phyloP scores from a whole-genome alignment of 2,888 invertebrate species.

The Lycaena phlaeas region DNA sequence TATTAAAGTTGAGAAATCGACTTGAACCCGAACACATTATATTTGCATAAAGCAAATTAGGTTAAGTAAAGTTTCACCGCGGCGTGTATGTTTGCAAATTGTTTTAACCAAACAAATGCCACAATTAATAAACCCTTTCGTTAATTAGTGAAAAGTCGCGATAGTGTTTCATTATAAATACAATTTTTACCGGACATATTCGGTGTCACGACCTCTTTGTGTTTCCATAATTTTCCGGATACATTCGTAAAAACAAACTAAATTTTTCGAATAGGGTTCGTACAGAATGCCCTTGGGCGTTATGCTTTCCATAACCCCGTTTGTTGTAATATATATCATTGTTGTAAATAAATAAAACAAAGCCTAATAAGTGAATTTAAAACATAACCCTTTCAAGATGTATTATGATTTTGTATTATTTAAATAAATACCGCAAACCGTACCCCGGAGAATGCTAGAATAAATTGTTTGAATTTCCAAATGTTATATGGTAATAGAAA shows the following conservation, averaged over 20 bases:
- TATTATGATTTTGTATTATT: slow-evolving; percentile 7
- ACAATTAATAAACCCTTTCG: slow-evolving; percentile 1
- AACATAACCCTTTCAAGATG: background rate
- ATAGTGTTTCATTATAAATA: background rate
- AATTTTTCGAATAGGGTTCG: slow-evolving; percentile 3
- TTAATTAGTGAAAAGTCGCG: background rate
- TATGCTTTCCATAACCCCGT: slow-evolving; percentile 1
- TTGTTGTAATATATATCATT: slow-evolving; percentile 3
- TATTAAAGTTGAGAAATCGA: no score
- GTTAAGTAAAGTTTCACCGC: background rate
- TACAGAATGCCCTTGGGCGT: slow-evolving; percentile 1
- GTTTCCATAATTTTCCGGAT: background rate
- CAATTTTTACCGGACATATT: background rate
- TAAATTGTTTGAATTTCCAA: background rate
- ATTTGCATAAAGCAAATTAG: background rate
- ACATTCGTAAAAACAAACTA: slow-evolving; percentile 2
- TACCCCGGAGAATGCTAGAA: background rate
- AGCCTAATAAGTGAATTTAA: slow-evolving; percentile 11
- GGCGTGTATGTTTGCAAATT: background rate
- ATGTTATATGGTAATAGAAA: no score
- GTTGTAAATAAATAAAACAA: slow-evolving; percentile 9
- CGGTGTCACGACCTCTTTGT: background rate
- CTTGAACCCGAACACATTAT: no score
- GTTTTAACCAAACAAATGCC: slow-evolving; percentile 2
- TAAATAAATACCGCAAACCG: background rate